Evolutionary conservation across 2,113 vertebrate species (phyloP).

Genomic region (Lagenorhynchus albirostris): DNA sequence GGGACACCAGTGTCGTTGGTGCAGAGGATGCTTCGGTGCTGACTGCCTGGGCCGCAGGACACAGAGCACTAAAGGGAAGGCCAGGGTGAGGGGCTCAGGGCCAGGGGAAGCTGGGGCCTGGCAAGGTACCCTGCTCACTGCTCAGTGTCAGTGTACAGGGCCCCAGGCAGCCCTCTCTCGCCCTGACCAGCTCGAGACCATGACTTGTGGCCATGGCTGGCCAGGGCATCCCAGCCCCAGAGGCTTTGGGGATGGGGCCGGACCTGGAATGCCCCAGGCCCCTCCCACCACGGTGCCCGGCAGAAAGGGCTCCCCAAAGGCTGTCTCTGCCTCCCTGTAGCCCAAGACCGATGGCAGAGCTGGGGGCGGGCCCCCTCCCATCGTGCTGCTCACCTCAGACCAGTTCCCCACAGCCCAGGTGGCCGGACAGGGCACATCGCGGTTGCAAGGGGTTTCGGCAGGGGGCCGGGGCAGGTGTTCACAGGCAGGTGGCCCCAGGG

Average conservation of each 20-base stretch:
- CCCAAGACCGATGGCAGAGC: no score
- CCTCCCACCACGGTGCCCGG: neutral
- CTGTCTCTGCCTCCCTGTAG: neutral
- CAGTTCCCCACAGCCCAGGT: slow-evolving; percentile 89
- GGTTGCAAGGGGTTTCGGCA: slow-evolving; percentile 81
- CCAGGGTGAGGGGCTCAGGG: neutral
- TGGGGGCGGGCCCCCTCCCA: no score
- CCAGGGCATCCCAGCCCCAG: neutral
- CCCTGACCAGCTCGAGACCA: neutral
- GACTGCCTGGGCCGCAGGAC: slow-evolving; percentile 87
- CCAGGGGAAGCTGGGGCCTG: neutral
- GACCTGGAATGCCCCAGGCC: neutral
- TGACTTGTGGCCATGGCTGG: neutral
- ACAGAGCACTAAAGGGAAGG: slow-evolving; percentile 86
- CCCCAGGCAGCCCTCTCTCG: neutral
- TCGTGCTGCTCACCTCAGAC: slow-evolving; percentile 86
- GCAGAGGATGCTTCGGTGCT: slow-evolving; percentile 84
- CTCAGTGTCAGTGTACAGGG: neutral
- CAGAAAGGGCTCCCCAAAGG: no score
- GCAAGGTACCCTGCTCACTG: neutral
- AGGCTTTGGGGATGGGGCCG: neutral
- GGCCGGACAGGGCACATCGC: slow-evolving; percentile 86
- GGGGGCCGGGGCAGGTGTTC: slow-evolving; percentile 86
- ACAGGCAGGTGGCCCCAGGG: slow-evolving; percentile 83
- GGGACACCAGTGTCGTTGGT: slow-evolving; percentile 77